Evolutionary conservation across 2,888 invertebrate species (phyloP), one percentile per base, ranked within the genome.

Genomic region (Colletes collaris): DNA sequence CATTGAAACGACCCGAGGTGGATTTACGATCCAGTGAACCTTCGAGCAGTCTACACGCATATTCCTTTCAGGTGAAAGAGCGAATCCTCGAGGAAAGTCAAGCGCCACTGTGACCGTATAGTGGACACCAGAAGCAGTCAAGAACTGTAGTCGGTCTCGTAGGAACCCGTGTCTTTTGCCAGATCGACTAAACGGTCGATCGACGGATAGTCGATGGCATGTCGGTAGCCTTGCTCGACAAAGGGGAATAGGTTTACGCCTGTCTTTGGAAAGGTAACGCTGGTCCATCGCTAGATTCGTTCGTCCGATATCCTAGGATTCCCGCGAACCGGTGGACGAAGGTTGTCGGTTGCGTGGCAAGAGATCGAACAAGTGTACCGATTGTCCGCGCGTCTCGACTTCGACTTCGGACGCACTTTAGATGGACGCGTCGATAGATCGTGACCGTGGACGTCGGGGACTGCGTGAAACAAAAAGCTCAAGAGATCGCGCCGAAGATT

Each of bases 401-500:
- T 50, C 53, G 60, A 64, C 62, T 62, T 67, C 65, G 86, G 81
- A 87, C 84, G 88, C 89, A 89, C 89, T 89, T 88, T 82, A 89
- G 89, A 90, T 90, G 83, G 79, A 84, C 70, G 75, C 77, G 78
- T 86, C 86, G 90, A 90, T 90, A 90, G 82, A 89, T 87, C 74
- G 66, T 71, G 64, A 68, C 74, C 62, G 59, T 72, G 79, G 72
- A 58, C 66, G 62, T 72, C 71, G 71, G 63, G 77, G 77, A 27
- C 69, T 68, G 76, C 44, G 44, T 75, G 79, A 87, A 86, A 87
- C 79, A 84, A 86, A 88, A 85, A 84, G 62, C 62, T 16, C 53
- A 73, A 68, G 64, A 90, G 90, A 90, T 90, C 84, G 87, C 87
- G 85, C 85, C 85, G 79, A 75, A 87, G 91, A 90, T 90, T 90